Conservation (phyloP, 2,888 invertebrate species). For the Helobdella robusta region DNA sequence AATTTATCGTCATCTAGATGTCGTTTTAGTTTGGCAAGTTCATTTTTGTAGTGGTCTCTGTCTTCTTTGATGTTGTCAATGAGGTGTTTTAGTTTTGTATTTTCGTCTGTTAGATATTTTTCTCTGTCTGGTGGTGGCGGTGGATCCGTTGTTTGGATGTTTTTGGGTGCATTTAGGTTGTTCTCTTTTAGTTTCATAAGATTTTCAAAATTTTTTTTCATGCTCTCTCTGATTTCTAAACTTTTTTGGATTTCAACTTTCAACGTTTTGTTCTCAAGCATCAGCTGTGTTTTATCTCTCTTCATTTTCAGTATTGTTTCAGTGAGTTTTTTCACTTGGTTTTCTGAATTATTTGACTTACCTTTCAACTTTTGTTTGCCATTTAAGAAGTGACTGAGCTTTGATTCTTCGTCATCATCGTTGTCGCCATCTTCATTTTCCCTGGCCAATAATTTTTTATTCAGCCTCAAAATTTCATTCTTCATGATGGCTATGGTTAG, state of each 20-base stretch:
- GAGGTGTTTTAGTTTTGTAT: background rate
- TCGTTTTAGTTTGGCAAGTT: background rate
- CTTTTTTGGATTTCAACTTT: conserved; percentile 43
- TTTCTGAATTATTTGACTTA: background rate
- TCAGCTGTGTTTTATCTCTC: conserved; percentile 42
- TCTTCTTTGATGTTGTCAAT: conserved; percentile 12
- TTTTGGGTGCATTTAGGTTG: too few species aligned
- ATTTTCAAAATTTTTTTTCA: background rate
- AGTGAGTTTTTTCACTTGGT: conserved; percentile 38
- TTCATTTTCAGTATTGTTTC: conserved; percentile 42
- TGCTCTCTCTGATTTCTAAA: conserved; percentile 12
- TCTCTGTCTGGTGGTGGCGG: background rate
- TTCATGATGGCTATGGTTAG: conserved; percentile 45
- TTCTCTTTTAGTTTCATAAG: too few species aligned
- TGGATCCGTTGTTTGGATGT: too few species aligned
- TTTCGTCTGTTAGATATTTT: background rate
- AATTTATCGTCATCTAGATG: background rate
- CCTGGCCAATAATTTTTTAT: conserved; percentile 29
- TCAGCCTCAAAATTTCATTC: conserved; percentile 44
- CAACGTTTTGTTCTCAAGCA: conserved; percentile 43
- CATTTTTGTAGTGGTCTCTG: conserved; percentile 1
- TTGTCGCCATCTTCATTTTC: background rate
- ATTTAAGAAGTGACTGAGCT: too few species aligned
- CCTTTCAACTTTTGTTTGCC: too few species aligned
- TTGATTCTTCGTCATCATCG: background rate